phyloP scores from a whole-genome alignment of 2,113 vertebrate genomes.

The Sceloporus undulatus region DNA sequence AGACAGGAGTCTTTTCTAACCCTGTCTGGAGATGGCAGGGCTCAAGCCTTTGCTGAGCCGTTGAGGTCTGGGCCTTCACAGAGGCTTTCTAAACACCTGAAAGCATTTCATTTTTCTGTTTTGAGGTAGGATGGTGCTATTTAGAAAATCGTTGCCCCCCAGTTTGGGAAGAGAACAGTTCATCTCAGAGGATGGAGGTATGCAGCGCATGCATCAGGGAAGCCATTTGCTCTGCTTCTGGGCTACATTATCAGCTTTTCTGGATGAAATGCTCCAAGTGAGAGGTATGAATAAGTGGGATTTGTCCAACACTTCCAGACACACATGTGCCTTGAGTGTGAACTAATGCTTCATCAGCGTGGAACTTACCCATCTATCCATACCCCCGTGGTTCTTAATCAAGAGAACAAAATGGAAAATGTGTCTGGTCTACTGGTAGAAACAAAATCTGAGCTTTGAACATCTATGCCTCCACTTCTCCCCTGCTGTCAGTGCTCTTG shows the following conservation, averaged over 20 bases:
- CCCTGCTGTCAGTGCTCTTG: no score
- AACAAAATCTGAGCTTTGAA: constrained; percentile 16
- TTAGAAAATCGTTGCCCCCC: neutral
- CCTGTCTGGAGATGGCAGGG: neutral
- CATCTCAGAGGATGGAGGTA: no score
- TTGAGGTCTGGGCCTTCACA: no score
- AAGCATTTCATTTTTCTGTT: neutral
- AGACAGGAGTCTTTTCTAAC: neutral
- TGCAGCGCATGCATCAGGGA: neutral
- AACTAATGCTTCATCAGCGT: neutral
- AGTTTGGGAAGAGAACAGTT: no score
- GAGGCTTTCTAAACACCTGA: neutral
- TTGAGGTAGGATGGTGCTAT: neutral
- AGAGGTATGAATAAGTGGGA: neutral
- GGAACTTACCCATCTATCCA: neutral
- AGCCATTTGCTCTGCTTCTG: neutral
- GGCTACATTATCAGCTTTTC: neutral
- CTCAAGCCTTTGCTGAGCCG: neutral
- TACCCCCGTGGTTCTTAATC: neutral
- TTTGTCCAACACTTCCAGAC: neutral
- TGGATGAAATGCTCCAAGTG: neutral
- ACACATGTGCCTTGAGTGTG: no score
- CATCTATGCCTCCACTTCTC: neutral
- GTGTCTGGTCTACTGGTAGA: neutral
- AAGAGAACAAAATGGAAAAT: neutral